These are phyloP conservation scores for Euplexia lucipara DNA, from an alignment of 2,888 invertebrate species.

Conservation along the genomic window DNA sequence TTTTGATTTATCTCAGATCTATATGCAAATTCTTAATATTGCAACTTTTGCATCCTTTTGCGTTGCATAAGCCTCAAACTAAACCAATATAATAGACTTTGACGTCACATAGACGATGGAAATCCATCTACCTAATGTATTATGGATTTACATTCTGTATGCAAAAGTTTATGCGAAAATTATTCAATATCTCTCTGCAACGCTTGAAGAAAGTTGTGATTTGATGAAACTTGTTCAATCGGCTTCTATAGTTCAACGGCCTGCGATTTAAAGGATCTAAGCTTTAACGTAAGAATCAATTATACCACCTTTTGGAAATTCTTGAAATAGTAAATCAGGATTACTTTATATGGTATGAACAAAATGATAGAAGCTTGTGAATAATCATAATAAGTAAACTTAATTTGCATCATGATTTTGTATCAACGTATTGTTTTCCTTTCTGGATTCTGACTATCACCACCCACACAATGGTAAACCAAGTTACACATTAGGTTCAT, in stretches of 20 bases:
- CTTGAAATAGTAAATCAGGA: not conserved
- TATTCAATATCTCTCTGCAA: conserved; percentile 41
- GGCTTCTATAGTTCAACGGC: conserved; percentile 37
- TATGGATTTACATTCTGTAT: conserved; percentile 24
- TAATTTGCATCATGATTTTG: too few species aligned
- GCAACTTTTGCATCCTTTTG: not conserved
- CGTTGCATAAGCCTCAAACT: conserved; percentile 7
- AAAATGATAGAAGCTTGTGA: too few species aligned
- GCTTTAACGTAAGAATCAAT: not conserved
- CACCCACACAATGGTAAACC: too few species aligned
- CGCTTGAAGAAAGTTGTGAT: conserved; percentile 52
- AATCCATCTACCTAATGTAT: conserved; percentile 14
- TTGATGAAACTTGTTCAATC: conserved; percentile 34
- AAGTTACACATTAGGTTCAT: too few species aligned
- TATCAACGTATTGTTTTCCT: too few species aligned
- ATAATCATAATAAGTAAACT: too few species aligned
- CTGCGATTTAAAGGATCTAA: conserved; percentile 12
- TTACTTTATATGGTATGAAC: not conserved
- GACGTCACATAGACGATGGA: conserved; percentile 18
- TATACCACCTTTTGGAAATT: conserved; percentile 5
- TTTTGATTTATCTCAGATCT: too few species aligned
- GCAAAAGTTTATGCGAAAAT: conserved; percentile 48
- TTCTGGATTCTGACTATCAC: too few species aligned
- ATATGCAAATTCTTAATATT: too few species aligned
- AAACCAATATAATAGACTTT: not conserved